A percentile compares a stretch with the other conserved stretches of the same genome.
Conservation (phyloP, 2,113 vertebrate genomes). For the Neopipo cinnamomea region DNA sequence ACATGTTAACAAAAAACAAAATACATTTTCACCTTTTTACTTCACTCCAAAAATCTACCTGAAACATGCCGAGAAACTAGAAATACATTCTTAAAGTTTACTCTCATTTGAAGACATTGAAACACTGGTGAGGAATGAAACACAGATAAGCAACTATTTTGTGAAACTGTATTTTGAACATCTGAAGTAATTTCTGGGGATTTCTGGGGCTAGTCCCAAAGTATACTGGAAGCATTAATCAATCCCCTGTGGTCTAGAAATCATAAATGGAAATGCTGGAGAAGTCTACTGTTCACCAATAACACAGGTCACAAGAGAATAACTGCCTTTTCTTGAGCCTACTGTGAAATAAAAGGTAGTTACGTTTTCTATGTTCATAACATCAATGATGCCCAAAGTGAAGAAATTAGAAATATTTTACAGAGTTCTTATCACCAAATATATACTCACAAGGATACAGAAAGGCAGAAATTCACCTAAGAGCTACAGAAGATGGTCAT, state of each 20-base stretch:
- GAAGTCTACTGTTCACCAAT: not conserved
- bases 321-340: not conserved
- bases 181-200: not conserved
- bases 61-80: not conserved
- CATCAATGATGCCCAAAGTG: not conserved
- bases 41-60: not conserved
- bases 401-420: conserved; percentile 17
- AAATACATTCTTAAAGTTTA: not conserved
- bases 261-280: not conserved
- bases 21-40: not conserved
- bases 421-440: not conserved
- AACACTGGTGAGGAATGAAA: not conserved
- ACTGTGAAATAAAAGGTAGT: conserved; percentile 10
- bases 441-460: not conserved
- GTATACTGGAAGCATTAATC: not conserved
- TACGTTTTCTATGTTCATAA: conserved; percentile 1
- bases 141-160: not conserved
- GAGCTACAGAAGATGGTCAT: not conserved
- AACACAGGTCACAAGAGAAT: not conserved
- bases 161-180: not conserved
- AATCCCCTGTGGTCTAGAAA: not conserved
- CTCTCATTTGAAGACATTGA: conserved; percentile 2
- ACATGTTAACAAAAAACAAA: not conserved
- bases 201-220: not conserved
- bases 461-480: not conserved